These are phyloP conservation scores for Pomacea maculata DNA, from an alignment of 1,140 invertebrate species.

Conservation along the genomic window DNA sequence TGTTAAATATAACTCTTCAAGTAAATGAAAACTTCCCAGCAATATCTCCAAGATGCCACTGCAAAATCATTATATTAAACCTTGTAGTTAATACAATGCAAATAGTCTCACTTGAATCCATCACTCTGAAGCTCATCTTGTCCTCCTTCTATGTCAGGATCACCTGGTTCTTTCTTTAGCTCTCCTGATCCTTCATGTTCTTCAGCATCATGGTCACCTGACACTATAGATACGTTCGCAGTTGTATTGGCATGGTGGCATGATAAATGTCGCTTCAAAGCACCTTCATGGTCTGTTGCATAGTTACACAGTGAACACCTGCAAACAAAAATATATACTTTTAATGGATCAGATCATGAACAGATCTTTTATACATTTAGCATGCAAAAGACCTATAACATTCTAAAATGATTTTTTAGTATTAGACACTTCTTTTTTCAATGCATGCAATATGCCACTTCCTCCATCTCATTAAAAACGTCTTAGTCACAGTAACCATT, in stretches of 20 bases:
- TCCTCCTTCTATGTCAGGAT: background rate
- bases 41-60: background rate
- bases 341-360: background rate
- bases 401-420: no score
- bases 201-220: background rate
- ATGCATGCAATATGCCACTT: no score
- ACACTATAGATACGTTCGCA: slow-evolving; percentile 29
- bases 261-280: slow-evolving; percentile 89
- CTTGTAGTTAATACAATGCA: background rate
- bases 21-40: background rate
- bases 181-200: background rate
- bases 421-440: no score
- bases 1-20: background rate
- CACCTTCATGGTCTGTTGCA: slow-evolving; percentile 90
- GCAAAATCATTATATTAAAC: no score
- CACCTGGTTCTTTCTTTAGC: background rate
- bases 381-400: no score
- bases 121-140: slow-evolving; percentile 24
- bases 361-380: no score
- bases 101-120: slow-evolving; percentile 15
- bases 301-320: slow-evolving; percentile 90
- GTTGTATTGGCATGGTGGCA: slow-evolving; percentile 60
- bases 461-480: background rate
- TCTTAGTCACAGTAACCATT: background rate
- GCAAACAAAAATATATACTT: slow-evolving; percentile 63